Conservation (phyloP, 2,113 vertebrate genomes). For the Gnathonemus longibarbis region DNA sequence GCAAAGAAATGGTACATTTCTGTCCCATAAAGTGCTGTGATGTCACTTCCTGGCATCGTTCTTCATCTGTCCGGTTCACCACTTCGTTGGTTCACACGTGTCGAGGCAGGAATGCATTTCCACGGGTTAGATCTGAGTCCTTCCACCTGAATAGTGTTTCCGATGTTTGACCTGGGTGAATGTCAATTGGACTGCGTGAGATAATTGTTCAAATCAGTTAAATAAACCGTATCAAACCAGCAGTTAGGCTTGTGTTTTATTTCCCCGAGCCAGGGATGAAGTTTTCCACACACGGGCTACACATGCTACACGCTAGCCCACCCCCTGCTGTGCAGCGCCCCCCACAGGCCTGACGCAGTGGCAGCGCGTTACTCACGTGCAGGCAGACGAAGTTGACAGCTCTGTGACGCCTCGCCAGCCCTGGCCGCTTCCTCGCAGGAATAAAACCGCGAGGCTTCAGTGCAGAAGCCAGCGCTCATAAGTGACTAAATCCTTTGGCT, state of each 20-base stretch:
- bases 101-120: neutral
- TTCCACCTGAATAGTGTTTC: neutral
- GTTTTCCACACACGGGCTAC: slow-evolving; percentile 64
- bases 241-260: neutral
- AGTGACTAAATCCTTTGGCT: neutral
- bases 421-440: slow-evolving; percentile 47
- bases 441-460: slow-evolving; percentile 9
- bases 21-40: neutral
- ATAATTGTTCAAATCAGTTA: slow-evolving; percentile 14
- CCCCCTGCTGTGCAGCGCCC: slow-evolving; percentile 64
- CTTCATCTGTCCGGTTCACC: neutral
- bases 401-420: slow-evolving; percentile 34
- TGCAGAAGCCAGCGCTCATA: neutral
- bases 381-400: slow-evolving; percentile 68
- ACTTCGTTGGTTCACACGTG: neutral
- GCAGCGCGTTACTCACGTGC: slow-evolving; percentile 64
- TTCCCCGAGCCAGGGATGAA: slow-evolving; percentile 18
- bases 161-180: neutral
- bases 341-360: slow-evolving; percentile 67
- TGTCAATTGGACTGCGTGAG: neutral
- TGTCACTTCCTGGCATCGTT: neutral
- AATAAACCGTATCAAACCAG: neutral
- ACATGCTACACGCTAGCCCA: slow-evolving; percentile 58
- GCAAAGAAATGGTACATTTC: neutral
- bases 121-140: neutral